Evolutionary conservation across 2,113 vertebrate genomes (phyloP).

Genomic region (Crotophaga sulcirostris): DNA sequence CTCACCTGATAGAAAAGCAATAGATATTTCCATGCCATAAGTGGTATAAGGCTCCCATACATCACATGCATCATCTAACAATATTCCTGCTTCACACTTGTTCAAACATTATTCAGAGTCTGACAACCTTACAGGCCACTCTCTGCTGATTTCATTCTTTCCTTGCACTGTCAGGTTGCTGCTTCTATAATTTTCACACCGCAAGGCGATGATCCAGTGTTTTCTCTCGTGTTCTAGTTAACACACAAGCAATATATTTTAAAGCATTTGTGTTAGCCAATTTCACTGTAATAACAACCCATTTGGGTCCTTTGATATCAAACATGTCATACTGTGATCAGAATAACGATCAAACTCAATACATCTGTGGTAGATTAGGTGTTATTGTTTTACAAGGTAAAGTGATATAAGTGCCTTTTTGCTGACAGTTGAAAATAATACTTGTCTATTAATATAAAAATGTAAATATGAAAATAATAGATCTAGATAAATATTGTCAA

Average conservation of each 20-base stretch:
- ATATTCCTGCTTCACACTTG: constrained; percentile 3
- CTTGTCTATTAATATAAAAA: background rate
- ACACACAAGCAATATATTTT: constrained; percentile 35
- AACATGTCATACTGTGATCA: background rate
- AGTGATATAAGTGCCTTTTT: background rate
- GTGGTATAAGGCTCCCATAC: background rate
- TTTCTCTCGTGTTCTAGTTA: constrained; percentile 36
- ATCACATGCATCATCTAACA: constrained; percentile 30
- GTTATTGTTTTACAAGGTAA: background rate
- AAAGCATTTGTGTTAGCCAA: constrained; percentile 21
- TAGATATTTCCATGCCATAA: constrained; percentile 2
- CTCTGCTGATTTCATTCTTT: constrained; percentile 39
- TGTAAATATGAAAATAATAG: background rate
- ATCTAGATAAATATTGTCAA: background rate
- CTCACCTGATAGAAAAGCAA: background rate
- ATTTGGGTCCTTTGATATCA: constrained; percentile 26
- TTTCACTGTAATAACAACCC: constrained; percentile 15
- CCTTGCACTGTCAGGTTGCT: background rate
- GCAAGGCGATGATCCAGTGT: background rate
- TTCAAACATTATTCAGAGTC: constrained; percentile 45
- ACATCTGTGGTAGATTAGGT: background rate
- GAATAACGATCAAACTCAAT: constrained; percentile 58
- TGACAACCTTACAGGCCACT: background rate
- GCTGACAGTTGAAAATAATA: background rate
- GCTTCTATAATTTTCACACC: background rate